Conservation (phyloP, 2,888 invertebrate species). For the Alviniconcha strummeri region DNA sequence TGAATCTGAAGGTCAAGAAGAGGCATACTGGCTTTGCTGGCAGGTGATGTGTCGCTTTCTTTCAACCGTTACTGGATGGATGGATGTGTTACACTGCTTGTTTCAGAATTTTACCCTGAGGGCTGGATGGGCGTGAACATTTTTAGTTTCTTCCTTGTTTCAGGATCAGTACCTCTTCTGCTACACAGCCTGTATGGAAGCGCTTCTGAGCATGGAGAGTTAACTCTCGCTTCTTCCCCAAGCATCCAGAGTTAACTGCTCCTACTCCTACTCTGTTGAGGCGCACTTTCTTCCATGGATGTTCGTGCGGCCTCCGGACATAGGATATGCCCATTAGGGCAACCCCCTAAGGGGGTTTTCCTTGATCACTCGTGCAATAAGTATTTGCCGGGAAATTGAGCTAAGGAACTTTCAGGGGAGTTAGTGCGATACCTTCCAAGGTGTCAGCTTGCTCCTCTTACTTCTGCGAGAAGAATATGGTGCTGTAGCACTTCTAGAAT, state of each 20-base stretch:
- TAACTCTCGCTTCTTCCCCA: neutral
- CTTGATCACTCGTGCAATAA: neutral
- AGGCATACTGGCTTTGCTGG: too few species aligned
- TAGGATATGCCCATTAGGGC: neutral
- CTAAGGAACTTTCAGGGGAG: neutral
- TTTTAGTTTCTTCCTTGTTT: slow-evolving; percentile 31
- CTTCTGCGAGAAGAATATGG: neutral
- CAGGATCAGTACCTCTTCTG: slow-evolving; percentile 97
- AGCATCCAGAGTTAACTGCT: neutral
- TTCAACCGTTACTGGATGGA: too few species aligned
- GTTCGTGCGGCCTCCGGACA: neutral
- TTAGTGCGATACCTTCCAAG: neutral
- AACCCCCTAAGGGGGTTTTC: neutral
- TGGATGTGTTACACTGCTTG: too few species aligned
- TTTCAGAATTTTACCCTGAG: too few species aligned
- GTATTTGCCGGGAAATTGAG: neutral
- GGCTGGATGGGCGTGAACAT: too few species aligned
- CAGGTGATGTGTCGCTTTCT: too few species aligned
- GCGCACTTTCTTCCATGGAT: neutral
- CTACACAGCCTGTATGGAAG: slow-evolving; percentile 91
- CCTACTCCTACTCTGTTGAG: neutral
- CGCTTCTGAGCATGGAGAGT: slow-evolving; percentile 49
- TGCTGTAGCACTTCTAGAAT: too few species aligned
- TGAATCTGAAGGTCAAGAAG: too few species aligned
- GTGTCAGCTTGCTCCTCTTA: neutral